Percentiles rank a stretch among this genome's conserved stretches.
These are phyloP conservation scores for Tokudaia muenninki DNA, from an alignment of 2,797 vertebrate species.

Conservation along the genomic window DNA sequence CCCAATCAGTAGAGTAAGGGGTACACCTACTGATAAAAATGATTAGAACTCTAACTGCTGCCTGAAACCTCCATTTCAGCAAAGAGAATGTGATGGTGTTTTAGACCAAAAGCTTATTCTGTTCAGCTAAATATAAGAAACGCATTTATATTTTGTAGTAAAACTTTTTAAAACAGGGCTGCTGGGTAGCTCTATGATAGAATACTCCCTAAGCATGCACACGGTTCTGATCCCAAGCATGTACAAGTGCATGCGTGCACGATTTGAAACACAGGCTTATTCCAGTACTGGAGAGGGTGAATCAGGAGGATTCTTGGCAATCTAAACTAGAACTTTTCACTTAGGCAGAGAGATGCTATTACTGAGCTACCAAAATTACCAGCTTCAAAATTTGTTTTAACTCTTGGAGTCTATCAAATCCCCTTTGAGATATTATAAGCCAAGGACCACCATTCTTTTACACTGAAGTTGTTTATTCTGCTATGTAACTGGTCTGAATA, in stretches of 20 bases:
- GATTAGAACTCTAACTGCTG: constrained; percentile 43
- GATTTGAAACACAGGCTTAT: not conserved
- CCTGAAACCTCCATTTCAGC: constrained; percentile 37
- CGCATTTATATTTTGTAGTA: constrained; percentile 28
- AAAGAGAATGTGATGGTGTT: constrained; percentile 21
- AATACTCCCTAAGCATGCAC: not conserved
- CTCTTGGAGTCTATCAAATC: constrained; percentile 55
- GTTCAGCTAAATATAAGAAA: constrained; percentile 58
- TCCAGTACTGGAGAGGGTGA: not conserved
- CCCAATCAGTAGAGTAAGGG: constrained; percentile 38
- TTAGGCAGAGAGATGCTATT: not conserved
- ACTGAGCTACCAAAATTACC: not conserved
- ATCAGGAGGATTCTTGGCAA: not conserved
- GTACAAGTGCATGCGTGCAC: not conserved
- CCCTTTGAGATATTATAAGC: constrained; percentile 47
- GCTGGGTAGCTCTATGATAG: not conserved
- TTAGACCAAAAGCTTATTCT: constrained; percentile 63
- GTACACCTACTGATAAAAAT: constrained; percentile 46
- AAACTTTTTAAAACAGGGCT: not conserved
- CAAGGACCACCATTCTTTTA: constrained; percentile 44
- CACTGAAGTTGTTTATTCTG: not conserved
- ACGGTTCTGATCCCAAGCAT: not conserved
- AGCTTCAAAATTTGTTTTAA: not conserved
- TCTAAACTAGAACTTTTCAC: not conserved
- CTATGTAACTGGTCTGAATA: constrained; percentile 23